Evolutionary conservation across 2,888 invertebrate genomes (phyloP), one percentile per base, ranked within the genome.

Genomic region (Drosophila prostipennis): DNA sequence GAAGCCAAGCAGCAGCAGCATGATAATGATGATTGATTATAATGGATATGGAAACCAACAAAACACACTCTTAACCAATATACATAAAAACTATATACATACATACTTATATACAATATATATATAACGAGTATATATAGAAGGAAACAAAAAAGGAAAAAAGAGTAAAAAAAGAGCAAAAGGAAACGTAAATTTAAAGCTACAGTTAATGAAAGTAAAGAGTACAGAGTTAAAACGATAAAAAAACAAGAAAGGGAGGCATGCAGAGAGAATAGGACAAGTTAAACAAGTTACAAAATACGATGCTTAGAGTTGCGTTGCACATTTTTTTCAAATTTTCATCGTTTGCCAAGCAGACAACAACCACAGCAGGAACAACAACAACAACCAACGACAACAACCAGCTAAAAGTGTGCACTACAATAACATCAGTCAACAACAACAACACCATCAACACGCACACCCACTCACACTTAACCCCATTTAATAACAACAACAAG

Each of bases 341-440:
- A 84, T 87, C 84, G 84, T 85, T 84, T 84, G 84, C 84, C 84
- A 83, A 87, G 86, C 84, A 84, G 88, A 87, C 84, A 68, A 74
- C 56, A 77, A 34, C 34, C 34, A 34, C 34, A 34, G 49, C 19
- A 42, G 42, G 42, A 19, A 42, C 42, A 42, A 42, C 42, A 42
- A 51, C 42, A 63, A 39, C 65, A 39, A 46, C 53, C 52, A 37
- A 57, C 26, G 53, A 65, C 65, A 45, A 65, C 64, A 65, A 37
- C 23, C 45, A 65, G 59, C 46, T 75, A 58, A 26, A 46, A 48
- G 67, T 72, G 67, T 55, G 43, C 68, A 72, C 55, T 56, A 54
- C 48, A 61, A 51, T 49, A 51, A 23, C 68, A 76, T 52, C 51
- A 70, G 58, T 61, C 59, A 67, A 64, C 55, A 76, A 67, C 42